These are phyloP conservation scores for Thalpophila matura DNA, from an alignment of 2,888 invertebrate genomes.

Conservation along the genomic window DNA sequence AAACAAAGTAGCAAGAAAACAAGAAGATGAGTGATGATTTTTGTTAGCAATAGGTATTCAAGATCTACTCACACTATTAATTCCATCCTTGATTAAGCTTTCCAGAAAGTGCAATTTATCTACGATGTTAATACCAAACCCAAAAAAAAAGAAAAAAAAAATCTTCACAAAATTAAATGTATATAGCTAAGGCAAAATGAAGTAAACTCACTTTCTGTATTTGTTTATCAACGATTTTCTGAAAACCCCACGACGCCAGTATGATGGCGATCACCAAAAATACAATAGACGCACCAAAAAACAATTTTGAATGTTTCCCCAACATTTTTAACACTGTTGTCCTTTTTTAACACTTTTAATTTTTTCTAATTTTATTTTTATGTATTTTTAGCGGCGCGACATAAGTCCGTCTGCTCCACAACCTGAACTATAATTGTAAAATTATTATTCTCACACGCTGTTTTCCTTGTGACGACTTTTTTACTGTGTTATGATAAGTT, in stretches of 20 bases:
- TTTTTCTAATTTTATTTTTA: slow-evolving; percentile 12
- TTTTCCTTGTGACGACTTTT: slow-evolving; percentile 49
- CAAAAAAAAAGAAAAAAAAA: neutral
- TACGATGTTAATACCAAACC: neutral
- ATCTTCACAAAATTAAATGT: neutral
- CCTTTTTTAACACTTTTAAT: slow-evolving; percentile 14
- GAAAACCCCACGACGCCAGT: slow-evolving; percentile 87
- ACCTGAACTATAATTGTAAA: slow-evolving; percentile 63
- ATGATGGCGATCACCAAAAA: slow-evolving; percentile 81
- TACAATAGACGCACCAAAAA: slow-evolving; percentile 77
- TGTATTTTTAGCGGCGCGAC: slow-evolving; percentile 33
- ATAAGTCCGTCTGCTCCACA: slow-evolving; percentile 63
- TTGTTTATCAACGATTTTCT: slow-evolving; percentile 83
- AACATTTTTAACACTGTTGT: slow-evolving; percentile 73
- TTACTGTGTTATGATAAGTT: slow-evolving; percentile 35
- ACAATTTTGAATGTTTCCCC: slow-evolving; percentile 77
- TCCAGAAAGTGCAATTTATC: neutral
- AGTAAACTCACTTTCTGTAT: slow-evolving; percentile 84
- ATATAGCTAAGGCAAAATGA: neutral
- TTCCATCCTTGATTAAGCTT: neutral
- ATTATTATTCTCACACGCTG: slow-evolving; percentile 52
- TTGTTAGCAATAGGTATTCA: slow-evolving; percentile 4
- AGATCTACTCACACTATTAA: slow-evolving; percentile 10
- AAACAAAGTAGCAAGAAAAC: too few relatives aligned
- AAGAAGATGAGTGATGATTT: neutral